These are phyloP conservation scores for Drosophila suzukii DNA, from an alignment of 1,140 invertebrate genomes.

Conservation along the genomic window DNA sequence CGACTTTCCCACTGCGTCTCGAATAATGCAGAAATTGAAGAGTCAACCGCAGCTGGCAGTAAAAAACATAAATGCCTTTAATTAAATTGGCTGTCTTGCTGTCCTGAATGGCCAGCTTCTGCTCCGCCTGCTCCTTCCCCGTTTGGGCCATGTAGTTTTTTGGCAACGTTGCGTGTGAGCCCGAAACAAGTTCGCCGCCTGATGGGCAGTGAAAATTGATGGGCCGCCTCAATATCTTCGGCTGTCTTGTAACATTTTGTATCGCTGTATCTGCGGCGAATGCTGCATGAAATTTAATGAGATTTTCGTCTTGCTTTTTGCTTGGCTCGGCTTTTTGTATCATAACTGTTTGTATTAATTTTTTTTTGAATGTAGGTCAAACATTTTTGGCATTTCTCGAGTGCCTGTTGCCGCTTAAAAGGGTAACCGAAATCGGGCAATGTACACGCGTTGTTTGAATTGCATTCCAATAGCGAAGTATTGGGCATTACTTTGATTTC, in stretches of 20 bases:
- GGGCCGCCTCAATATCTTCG: slow-evolving; percentile 50
- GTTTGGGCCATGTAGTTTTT: slow-evolving; percentile 20
- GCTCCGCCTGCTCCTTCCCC: background rate
- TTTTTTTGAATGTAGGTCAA: slow-evolving; percentile 68
- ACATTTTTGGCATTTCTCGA: slow-evolving; percentile 65
- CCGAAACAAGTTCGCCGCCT: slow-evolving; percentile 51
- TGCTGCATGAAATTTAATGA: slow-evolving; percentile 73
- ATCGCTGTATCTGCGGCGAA: slow-evolving; percentile 45
- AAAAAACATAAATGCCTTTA: slow-evolving; percentile 75
- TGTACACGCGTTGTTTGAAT: slow-evolving; percentile 55
- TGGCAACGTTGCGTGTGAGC: slow-evolving; percentile 44
- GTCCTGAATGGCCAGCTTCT: slow-evolving; percentile 19
- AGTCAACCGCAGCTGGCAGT: slow-evolving; percentile 41
- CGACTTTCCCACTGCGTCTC: background rate
- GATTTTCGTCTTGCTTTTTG: slow-evolving; percentile 48
- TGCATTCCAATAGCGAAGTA: slow-evolving; percentile 46
- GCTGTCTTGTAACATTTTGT: slow-evolving; percentile 58
- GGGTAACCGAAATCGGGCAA: slow-evolving; percentile 69
- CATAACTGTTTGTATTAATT: slow-evolving; percentile 60
- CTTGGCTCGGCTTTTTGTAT: slow-evolving; percentile 38
- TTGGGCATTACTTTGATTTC: slow-evolving; percentile 12
- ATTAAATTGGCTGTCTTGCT: slow-evolving; percentile 61
- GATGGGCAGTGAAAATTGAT: slow-evolving; percentile 65
- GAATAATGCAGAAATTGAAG: slow-evolving; percentile 25
- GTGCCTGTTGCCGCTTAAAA: slow-evolving; percentile 44